Evolutionary conservation across 2,888 invertebrate species (phyloP).

Genomic region (Eulithis testata): DNA sequence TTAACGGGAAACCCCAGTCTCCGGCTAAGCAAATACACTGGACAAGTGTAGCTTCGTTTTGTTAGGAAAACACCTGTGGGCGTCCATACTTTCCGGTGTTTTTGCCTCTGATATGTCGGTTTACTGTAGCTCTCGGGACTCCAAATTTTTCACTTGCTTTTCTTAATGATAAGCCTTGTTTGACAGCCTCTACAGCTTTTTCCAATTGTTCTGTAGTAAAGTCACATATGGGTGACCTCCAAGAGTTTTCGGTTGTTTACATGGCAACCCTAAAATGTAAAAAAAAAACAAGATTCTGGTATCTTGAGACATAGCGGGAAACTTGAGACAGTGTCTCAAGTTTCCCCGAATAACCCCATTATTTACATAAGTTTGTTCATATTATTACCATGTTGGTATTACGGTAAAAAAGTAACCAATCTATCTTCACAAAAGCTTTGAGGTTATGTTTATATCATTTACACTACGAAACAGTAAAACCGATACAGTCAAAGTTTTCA

Average conservation of each 20-base stretch:
- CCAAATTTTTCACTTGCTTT: conserved; percentile 16
- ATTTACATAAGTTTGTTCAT: conserved; percentile 7
- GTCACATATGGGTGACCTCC: conserved; percentile 7
- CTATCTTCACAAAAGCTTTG: conserved; percentile 11
- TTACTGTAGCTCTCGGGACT: conserved; percentile 13
- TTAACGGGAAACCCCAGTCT: conserved; percentile 23
- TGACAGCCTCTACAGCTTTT: conserved; percentile 10
- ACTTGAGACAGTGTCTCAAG: conserved; percentile 7
- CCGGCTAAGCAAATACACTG: conserved; percentile 23
- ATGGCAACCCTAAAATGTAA: conserved; percentile 10
- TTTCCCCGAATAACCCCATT: conserved; percentile 12
- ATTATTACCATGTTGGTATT: conserved; percentile 9
- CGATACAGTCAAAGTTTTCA: conserved; percentile 10
- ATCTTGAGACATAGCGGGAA: conserved; percentile 10
- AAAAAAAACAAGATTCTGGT: conserved; percentile 1
- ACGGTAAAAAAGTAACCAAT: conserved; percentile 12
- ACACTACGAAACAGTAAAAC: conserved; percentile 12
- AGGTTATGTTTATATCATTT: conserved; percentile 9
- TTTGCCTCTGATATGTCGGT: conserved; percentile 9
- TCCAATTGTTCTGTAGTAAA: conserved; percentile 15
- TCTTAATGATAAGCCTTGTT: conserved; percentile 13
- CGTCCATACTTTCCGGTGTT: conserved; percentile 12
- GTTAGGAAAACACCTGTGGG: conserved; percentile 13
- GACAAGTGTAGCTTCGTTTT: conserved; percentile 16
- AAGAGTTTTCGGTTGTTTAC: conserved; percentile 14